Percentiles rank a stretch among this genome's conserved stretches.
phyloP scores from a whole-genome alignment of 2,888 invertebrate species.

The Amorpha juglandis region DNA sequence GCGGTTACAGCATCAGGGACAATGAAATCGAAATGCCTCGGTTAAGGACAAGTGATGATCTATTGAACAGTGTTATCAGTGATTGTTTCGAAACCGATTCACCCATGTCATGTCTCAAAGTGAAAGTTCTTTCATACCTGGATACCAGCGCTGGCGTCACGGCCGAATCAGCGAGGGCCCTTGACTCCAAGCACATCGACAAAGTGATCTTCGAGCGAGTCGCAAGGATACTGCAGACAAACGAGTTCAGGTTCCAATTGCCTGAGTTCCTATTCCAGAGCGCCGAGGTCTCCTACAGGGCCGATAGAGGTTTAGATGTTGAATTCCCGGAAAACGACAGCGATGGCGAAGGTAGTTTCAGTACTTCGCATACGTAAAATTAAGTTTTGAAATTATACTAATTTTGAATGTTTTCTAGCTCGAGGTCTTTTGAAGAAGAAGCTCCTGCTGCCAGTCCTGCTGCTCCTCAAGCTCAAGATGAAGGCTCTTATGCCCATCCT shows the following conservation, averaged over 20 bases:
- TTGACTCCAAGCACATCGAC: constrained; percentile 87
- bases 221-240: constrained; percentile 88
- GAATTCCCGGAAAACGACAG: constrained; percentile 80
- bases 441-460: constrained; percentile 89
- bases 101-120: constrained; percentile 89
- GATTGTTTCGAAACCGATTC: constrained; percentile 88
- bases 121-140: constrained; percentile 90
- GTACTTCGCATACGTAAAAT: not conserved
- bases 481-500: constrained; percentile 93
- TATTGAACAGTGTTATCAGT: constrained; percentile 88
- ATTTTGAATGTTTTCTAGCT: constrained; percentile 76
- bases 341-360: constrained; percentile 80
- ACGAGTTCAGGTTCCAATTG: constrained; percentile 89
- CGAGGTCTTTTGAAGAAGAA: constrained; percentile 93
- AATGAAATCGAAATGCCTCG: constrained; percentile 83
- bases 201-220: constrained; percentile 90
- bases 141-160: constrained; percentile 87
- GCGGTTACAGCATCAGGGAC: constrained; percentile 80
- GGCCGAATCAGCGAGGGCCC: constrained; percentile 85
- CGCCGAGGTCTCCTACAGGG: constrained; percentile 87
- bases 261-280: constrained; percentile 89
- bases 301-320: constrained; percentile 87
- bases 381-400: constrained; percentile 22
- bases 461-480: constrained; percentile 92
- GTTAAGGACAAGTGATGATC: constrained; percentile 87